Percentiles rank a stretch among this genome's conserved stretches.
Evolutionary conservation across 2,888 invertebrate genomes (phyloP).

Genomic region (Bedellia somnulentella): DNA sequence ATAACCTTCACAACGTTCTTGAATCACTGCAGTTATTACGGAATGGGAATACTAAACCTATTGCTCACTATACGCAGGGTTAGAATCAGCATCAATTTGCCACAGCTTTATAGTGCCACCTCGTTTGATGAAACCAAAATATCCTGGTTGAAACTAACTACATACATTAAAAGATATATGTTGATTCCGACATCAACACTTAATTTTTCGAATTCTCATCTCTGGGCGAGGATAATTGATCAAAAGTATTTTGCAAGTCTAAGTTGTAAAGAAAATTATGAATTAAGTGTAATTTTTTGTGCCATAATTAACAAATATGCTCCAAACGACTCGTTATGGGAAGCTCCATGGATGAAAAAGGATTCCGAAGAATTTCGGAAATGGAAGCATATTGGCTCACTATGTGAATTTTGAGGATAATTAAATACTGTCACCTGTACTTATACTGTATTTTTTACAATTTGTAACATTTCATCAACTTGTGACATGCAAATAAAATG

Average conservation of each 20-base stretch:
- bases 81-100: not conserved
- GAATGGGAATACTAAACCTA: slow-evolving; percentile 10
- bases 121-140: not conserved
- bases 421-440: too few relatives aligned
- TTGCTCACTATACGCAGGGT: not conserved
- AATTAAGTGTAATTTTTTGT: slow-evolving; percentile 11
- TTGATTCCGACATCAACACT: not conserved
- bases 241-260: slow-evolving; percentile 10
- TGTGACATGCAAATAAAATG: too few relatives aligned
- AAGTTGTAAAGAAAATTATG: slow-evolving; percentile 10
- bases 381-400: too few relatives aligned
- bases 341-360: not conserved
- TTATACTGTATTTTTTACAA: too few relatives aligned
- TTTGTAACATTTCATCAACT: too few relatives aligned
- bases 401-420: too few relatives aligned
- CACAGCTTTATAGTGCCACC: not conserved
- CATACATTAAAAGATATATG: not conserved
- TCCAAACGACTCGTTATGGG: not conserved
- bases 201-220: too few relatives aligned
- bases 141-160: not conserved
- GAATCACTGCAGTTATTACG: slow-evolving; percentile 11
- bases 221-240: slow-evolving; percentile 13
- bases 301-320: slow-evolving; percentile 6
- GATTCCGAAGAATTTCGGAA: too few relatives aligned
- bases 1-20: slow-evolving; percentile 11